Conservation (phyloP, 2,113 vertebrate species). For the Ochotona princeps region DNA sequence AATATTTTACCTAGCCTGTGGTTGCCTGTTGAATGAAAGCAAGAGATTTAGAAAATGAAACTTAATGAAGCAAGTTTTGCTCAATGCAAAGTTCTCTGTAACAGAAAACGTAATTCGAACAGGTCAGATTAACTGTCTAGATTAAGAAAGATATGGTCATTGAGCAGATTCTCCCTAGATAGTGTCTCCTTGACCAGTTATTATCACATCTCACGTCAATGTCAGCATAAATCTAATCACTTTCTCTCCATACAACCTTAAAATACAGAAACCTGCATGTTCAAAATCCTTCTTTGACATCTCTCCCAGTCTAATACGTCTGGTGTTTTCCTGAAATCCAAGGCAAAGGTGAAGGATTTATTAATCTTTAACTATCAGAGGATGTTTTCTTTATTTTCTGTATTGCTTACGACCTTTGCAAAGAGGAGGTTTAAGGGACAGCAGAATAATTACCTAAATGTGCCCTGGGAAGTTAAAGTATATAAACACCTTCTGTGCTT, state of each 20-base stretch:
- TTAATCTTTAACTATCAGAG: slow-evolving; percentile 13
- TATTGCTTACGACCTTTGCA: not conserved
- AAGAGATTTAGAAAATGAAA: slow-evolving; percentile 74
- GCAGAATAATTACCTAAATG: not conserved
- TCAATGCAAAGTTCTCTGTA: slow-evolving; percentile 69
- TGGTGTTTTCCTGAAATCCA: not conserved
- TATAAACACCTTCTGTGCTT: not conserved
- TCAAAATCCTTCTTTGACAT: not conserved
- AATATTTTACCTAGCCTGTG: slow-evolving; percentile 87
- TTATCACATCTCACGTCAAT: slow-evolving; percentile 14
- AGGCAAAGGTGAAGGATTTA: not conserved
- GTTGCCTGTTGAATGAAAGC: slow-evolving; percentile 80
- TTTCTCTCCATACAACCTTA: not conserved
- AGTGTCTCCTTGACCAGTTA: not conserved
- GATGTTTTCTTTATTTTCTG: slow-evolving; percentile 12
- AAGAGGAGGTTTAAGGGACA: slow-evolving; percentile 10
- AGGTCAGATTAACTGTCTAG: slow-evolving; percentile 49
- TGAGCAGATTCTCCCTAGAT: not conserved
- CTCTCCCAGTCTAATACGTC: not conserved
- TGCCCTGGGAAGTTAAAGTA: not conserved
- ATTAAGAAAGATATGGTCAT: slow-evolving; percentile 67
- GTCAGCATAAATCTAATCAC: not conserved
- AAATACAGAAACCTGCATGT: not conserved
- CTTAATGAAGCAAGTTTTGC: slow-evolving; percentile 61
- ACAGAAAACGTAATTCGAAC: slow-evolving; percentile 61